Percentiles rank a stretch among this genome's conserved stretches.
Conservation (phyloP, 2,888 invertebrate species). For the Xanthia icteritia region DNA sequence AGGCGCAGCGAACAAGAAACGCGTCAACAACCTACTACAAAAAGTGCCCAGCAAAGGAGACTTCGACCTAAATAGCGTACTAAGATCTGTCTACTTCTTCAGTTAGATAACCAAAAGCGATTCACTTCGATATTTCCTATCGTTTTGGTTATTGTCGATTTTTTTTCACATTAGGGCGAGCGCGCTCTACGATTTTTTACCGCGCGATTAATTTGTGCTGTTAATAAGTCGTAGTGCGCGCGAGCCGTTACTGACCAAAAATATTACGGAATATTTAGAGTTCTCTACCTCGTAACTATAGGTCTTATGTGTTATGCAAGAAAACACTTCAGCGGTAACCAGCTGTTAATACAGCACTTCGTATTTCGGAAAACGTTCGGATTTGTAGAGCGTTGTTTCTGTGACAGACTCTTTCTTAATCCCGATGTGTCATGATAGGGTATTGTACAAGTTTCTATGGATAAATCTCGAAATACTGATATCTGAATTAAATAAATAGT, state of each 20-base stretch:
- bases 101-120: conserved; percentile 88
- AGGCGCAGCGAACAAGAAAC: conserved; percentile 90
- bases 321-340: not conserved
- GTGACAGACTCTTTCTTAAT: no score
- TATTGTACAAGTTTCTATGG: conserved; percentile 1
- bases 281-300: conserved; percentile 33
- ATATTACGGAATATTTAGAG: conserved; percentile 9
- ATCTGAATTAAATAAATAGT: conserved; percentile 19
- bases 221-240: no score
- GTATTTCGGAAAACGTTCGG: not conserved
- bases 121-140: not conserved
- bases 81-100: conserved; percentile 96
- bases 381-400: not conserved
- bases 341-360: not conserved
- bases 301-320: conserved; percentile 8
- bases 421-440: not conserved
- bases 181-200: no score
- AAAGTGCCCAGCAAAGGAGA: conserved; percentile 93
- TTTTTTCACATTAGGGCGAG: not conserved
- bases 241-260: conserved; percentile 7
- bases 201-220: no score
- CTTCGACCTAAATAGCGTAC: conserved; percentile 94
- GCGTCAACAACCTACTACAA: conserved; percentile 91
- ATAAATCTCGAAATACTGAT: conserved; percentile 27
- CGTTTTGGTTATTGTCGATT: not conserved